Evolutionary conservation across 2,888 invertebrate genomes (phyloP).

Genomic region (Troglohyphantes excavatus): DNA sequence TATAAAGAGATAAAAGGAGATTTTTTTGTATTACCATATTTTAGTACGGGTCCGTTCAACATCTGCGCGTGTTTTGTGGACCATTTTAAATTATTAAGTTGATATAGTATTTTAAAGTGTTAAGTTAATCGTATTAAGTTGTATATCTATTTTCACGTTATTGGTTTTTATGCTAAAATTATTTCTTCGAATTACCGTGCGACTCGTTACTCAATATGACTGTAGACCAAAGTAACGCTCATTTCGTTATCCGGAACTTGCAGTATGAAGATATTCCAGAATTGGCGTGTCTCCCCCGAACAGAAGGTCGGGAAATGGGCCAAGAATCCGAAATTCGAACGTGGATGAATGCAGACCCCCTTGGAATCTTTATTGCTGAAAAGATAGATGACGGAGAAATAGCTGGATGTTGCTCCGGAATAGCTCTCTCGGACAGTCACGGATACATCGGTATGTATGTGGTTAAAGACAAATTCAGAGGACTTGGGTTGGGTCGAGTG

Average conservation of each 20-base stretch:
- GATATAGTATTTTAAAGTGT: background rate
- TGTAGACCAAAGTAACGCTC: constrained; percentile 10
- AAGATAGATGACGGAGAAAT: constrained; percentile 74
- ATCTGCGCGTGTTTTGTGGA: background rate
- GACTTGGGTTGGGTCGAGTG: constrained; percentile 79
- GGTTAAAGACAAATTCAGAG: constrained; percentile 71
- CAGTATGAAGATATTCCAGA: constrained; percentile 72
- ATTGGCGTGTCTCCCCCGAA: constrained; percentile 63
- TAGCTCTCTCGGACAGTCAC: constrained; percentile 76
- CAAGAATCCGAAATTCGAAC: constrained; percentile 73
- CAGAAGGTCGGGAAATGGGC: constrained; percentile 79
- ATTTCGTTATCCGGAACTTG: constrained; percentile 74
- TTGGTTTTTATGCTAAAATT: background rate
- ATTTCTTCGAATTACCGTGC: background rate
- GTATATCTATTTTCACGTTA: background rate
- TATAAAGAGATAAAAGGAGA: background rate
- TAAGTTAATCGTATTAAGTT: too few species aligned
- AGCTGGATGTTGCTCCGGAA: constrained; percentile 78
- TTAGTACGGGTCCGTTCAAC: background rate
- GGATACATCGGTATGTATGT: constrained; percentile 80
- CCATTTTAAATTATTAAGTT: background rate
- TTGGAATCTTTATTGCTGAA: constrained; percentile 78
- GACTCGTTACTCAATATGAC: constrained; percentile 7
- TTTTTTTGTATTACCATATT: background rate
- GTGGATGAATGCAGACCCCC: constrained; percentile 79